Evolutionary conservation across 2,797 vertebrate genomes (phyloP), one percentile per base, ranked within the genome.

Genomic region (Avahi laniger): DNA sequence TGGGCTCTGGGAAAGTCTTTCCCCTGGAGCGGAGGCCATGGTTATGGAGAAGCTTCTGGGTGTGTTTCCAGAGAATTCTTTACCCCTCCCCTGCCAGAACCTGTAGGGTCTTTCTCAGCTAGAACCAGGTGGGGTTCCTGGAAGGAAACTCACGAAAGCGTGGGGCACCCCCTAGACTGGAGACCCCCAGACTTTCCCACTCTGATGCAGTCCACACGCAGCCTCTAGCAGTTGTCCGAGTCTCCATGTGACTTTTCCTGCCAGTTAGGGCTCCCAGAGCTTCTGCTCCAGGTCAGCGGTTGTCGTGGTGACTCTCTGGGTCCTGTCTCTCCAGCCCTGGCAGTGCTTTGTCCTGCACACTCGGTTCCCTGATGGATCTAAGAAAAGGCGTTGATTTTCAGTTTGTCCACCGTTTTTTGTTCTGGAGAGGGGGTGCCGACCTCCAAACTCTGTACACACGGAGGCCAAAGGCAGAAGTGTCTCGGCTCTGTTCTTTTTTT

Each of bases 391-490:
- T 43, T 43, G 4, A 70, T 38, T 70, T 70, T 41, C 35, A 24
- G 20, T 41, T 41, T 9, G 50, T 4, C 41, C 3, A 9, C 18
- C 52, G 35, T 28, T 38, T 33, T 3, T 24, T 0, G 8, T 73
- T 38, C 79, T 13, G 30, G 33, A 69, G 59, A 4, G 11, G 46
- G 46, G 20, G 2, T 11, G 70, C 0, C 0, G 1, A 38, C 59
- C 46, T 30, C 48, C 46, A 6, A 1, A 35, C 11, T 10, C 26
- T 52, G 2, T 4, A 1, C 72, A 0, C 0, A 0, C 1, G n/a
- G 10, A n/a, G 12, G 50, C 43, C 3, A 20, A 9, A 12, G 2
- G 38, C 2, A 57, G 15, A 14, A 15, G 17, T 1, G 24, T n/a
- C 10, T 26, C 9, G n/a, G 24, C 70, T 46, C 41, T 43, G 41